Evolutionary conservation across 2,113 vertebrate species (phyloP).

Genomic region (Grammomys dolichurus): DNA sequence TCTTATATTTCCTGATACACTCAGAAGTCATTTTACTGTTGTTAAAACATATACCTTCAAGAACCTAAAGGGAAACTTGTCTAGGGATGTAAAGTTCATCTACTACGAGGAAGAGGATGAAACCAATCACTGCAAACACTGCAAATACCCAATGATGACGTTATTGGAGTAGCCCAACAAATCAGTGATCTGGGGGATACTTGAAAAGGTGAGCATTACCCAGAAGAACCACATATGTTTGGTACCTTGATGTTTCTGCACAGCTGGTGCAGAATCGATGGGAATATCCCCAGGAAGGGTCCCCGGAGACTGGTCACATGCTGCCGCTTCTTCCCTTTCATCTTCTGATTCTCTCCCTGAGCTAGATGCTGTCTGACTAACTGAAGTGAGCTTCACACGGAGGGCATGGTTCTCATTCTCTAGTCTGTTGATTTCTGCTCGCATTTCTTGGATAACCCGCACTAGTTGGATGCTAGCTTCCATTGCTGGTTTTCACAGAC

Average conservation of each 20-base stretch:
- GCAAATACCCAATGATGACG: neutral
- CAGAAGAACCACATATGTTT: accelerated
- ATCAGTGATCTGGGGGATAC: neutral
- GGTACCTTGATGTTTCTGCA: constrained; percentile 89
- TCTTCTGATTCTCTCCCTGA: neutral
- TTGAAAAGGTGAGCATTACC: neutral
- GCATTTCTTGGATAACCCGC: constrained; percentile 92
- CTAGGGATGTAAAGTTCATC: neutral
- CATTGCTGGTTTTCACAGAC: constrained; percentile 82
- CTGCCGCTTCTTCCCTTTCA: neutral
- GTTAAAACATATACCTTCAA: neutral
- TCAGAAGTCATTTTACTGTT: constrained; percentile 1
- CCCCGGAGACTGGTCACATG: neutral
- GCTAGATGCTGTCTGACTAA: neutral
- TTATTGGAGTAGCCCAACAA: neutral
- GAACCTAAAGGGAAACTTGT: constrained; percentile 7
- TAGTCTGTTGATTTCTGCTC: constrained; percentile 91
- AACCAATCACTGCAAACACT: neutral
- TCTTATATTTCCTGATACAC: neutral
- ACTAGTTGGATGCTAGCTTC: constrained; percentile 89
- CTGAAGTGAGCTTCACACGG: constrained; percentile 83
- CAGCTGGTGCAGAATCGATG: constrained; percentile 72
- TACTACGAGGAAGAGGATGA: neutral
- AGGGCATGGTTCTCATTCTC: constrained; percentile 93
- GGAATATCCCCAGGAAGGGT: constrained; percentile 80